Conservation (phyloP, 2,113 vertebrate species). For the Spilogale gracilis region DNA sequence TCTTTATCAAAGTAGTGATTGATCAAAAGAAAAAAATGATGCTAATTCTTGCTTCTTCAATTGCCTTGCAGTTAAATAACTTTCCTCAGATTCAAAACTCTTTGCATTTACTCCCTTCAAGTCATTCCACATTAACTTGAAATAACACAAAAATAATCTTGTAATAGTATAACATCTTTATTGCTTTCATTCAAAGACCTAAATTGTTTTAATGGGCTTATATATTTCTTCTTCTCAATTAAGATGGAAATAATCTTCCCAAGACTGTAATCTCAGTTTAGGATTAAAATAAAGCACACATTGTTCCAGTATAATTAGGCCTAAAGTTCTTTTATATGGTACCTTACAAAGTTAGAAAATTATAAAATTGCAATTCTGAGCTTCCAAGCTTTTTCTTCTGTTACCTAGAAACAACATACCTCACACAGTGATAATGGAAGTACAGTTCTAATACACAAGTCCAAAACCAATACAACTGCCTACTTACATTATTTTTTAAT, state of each 20-base stretch:
- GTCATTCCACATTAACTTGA: slow-evolving; percentile 31
- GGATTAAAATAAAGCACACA: slow-evolving; percentile 31
- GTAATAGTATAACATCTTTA: slow-evolving; percentile 33
- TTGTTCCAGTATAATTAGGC: slow-evolving; percentile 43
- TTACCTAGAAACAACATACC: background rate
- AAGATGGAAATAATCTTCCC: slow-evolving; percentile 62
- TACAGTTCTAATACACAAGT: background rate
- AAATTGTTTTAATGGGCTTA: slow-evolving; percentile 54
- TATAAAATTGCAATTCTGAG: slow-evolving; percentile 16
- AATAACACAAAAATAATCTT: slow-evolving; percentile 48
- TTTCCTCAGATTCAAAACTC: slow-evolving; percentile 27
- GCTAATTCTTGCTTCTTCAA: background rate
- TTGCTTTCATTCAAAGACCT: slow-evolving; percentile 54
- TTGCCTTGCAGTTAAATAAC: background rate
- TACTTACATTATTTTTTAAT: background rate
- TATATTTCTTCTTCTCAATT: background rate
- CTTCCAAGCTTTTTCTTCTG: slow-evolving; percentile 3
- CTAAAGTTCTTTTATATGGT: slow-evolving; percentile 17
- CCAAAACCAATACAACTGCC: background rate
- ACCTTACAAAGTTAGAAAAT: slow-evolving; percentile 24
- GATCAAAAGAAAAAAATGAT: background rate
- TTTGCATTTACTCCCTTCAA: slow-evolving; percentile 15
- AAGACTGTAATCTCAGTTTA: slow-evolving; percentile 51
- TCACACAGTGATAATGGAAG: background rate
- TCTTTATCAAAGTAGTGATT: background rate